phyloP scores from a whole-genome alignment of 2,888 invertebrate species.

The Agrilus biguttatus region DNA sequence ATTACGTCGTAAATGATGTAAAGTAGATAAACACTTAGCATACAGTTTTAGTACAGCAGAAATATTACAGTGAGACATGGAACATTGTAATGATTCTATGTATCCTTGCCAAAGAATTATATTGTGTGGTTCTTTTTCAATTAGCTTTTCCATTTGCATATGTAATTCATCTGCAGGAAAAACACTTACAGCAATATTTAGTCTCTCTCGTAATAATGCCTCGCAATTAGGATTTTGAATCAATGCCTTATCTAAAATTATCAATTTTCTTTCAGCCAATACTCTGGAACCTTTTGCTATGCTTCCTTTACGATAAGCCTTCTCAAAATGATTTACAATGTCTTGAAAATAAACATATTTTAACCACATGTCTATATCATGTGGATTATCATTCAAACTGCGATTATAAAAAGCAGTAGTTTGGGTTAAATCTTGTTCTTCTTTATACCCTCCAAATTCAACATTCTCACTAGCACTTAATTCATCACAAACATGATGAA shows the following conservation, averaged over 20 bases:
- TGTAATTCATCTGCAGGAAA: conserved; percentile 46
- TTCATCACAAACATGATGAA: conserved; percentile 16
- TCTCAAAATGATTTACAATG: conserved; percentile 30
- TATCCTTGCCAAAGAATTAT: conserved; percentile 38
- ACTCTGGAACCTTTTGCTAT: conserved; percentile 29
- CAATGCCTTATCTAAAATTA: conserved; percentile 46
- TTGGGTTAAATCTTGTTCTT: conserved; percentile 35
- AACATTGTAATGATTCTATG: conserved; percentile 37
- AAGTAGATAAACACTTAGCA: conserved; percentile 31
- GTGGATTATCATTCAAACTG: conserved; percentile 33
- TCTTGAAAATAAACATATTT: conserved; percentile 45
- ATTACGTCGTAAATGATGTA: conserved; percentile 29
- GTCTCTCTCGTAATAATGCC: conserved; percentile 34
- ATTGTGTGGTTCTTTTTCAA: conserved; percentile 35
- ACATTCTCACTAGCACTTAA: conserved; percentile 9
- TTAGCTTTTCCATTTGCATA: conserved; percentile 30
- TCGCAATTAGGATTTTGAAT: conserved; percentile 39
- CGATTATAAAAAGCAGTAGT: conserved; percentile 40
- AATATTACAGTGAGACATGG: conserved; percentile 47
- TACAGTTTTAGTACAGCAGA: conserved; percentile 43
- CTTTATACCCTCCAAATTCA: conserved; percentile 19
- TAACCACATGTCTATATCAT: conserved; percentile 42
- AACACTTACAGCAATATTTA: conserved; percentile 33
- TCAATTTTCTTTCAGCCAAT: conserved; percentile 41
- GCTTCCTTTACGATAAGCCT: conserved; percentile 28